A percentile compares a stretch with the other conserved stretches of the same genome.
These are phyloP conservation scores for Anoncus sp. DNA, from an alignment of 2,888 invertebrate genomes.

Conservation along the genomic window DNA sequence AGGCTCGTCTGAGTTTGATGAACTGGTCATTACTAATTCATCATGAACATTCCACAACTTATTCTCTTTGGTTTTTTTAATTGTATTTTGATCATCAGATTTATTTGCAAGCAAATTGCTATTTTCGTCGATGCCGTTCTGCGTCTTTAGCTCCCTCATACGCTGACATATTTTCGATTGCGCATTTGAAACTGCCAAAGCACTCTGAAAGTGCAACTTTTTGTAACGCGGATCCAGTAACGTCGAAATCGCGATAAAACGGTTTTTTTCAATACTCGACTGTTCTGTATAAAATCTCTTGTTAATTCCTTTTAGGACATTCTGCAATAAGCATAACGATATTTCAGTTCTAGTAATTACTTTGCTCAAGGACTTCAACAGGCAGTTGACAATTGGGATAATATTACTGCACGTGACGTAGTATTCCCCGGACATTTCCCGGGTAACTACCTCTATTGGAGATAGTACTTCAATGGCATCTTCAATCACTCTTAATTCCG, in stretches of 20 bases:
- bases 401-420: conserved; percentile 49
- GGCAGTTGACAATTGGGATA: conserved; percentile 39
- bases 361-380: conserved; percentile 13
- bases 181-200: conserved; percentile 28
- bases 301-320: conserved; percentile 7
- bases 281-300: conserved; percentile 21
- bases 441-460: conserved; percentile 36
- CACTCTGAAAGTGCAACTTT: conserved; percentile 34
- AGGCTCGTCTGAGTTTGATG: conserved; percentile 32
- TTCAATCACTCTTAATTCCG: conserved; percentile 39
- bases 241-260: conserved; percentile 31
- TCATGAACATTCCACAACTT: conserved; percentile 40
- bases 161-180: not conserved
- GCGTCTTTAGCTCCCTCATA: not conserved
- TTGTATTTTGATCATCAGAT: not conserved
- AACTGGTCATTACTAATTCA: conserved; percentile 4
- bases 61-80: not conserved
- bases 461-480: conserved; percentile 34
- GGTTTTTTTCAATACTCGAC: conserved; percentile 20
- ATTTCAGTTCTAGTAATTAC: conserved; percentile 4
- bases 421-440: conserved; percentile 41
- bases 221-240: conserved; percentile 52
- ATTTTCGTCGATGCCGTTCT: not conserved
- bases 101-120: conserved; percentile 10
- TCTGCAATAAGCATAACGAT: conserved; percentile 1